Base-by-base conservation (phyloP, 2,113 vertebrate genomes). In the Pelecanus crispus region DNA sequence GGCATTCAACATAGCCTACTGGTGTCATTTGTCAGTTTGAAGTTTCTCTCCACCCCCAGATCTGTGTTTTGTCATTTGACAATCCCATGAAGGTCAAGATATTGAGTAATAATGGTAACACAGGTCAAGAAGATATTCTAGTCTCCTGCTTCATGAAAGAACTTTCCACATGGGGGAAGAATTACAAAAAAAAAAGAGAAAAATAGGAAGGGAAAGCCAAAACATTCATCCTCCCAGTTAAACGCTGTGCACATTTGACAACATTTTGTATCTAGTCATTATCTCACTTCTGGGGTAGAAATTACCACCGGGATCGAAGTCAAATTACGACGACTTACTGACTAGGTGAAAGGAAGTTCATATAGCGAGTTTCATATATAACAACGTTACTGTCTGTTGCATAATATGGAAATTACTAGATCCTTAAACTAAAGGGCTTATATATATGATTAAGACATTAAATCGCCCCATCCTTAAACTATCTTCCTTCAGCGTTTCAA, bases 61-160 rank as follows among this genome's bases (percentile, higher is more conserved):
- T 83, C 88, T 92, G 78, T 52, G 56, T 90, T 97, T 89, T 92
- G 83, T 79, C 96, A 96, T 87, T 91, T 91, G 96, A 91, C 86
- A 96, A 61, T 75, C 45, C 10, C 73, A 85, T 87, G 78, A 94
- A 96, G 92, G 92, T 95, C 83, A 0, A 79, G 88, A 84, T 93
- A 88, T 61, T 95, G 81, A 93, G 94, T 53, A 91, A 95, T 92
- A 95, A 89, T 11, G 62, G 92, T 94, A 79, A 89, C 92, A 94
- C 11, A 85, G 91, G 94, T 96, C 97, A 96, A 79, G 72, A 88
- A 78, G 77, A 94, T 45, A 92, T 38, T 67, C 82, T 38, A 49
- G 63, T 49, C 82, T 73, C 68, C 63, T 53, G 61, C 44, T 84
- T 84, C 28, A 13, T 49, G 36, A 79, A 87, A 59, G 50, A 90